These are phyloP conservation scores for Alfaro cultratus DNA, from an alignment of 2,797 vertebrate genomes.

Conservation along the genomic window DNA sequence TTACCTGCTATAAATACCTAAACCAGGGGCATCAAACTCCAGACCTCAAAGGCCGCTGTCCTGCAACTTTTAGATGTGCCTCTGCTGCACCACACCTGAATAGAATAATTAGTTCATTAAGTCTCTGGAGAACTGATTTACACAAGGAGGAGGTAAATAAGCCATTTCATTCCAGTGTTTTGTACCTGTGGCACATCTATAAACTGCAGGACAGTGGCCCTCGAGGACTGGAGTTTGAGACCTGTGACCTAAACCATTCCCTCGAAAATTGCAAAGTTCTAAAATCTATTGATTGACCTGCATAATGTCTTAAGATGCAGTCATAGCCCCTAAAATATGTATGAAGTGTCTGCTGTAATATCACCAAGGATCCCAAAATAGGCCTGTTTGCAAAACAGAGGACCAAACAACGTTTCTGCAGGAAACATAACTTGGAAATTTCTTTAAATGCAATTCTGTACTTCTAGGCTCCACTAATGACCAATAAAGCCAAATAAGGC, in stretches of 20 bases:
- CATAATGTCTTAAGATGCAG: neutral
- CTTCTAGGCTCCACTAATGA: no score
- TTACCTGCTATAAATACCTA: neutral
- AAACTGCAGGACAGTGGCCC: no score
- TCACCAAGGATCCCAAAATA: no score
- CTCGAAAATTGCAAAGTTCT: neutral
- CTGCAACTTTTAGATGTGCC: no score
- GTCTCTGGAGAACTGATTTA: no score
- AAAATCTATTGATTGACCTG: neutral
- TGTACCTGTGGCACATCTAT: no score
- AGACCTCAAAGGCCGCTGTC: no score
- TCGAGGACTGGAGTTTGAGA: no score
- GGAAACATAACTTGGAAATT: neutral
- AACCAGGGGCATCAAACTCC: neutral
- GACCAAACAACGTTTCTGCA: neutral
- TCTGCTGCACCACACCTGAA: no score
- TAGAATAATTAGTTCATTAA: no score
- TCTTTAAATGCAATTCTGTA: neutral
- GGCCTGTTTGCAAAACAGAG: neutral
- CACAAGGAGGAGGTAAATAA: no score
- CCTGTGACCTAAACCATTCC: neutral
- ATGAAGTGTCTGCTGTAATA: neutral
- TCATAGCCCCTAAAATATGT: neutral
- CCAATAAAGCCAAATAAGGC: neutral
- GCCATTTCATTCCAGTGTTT: no score